phyloP scores from a whole-genome alignment of 2,113 vertebrate species.

The Butorides virescens region DNA sequence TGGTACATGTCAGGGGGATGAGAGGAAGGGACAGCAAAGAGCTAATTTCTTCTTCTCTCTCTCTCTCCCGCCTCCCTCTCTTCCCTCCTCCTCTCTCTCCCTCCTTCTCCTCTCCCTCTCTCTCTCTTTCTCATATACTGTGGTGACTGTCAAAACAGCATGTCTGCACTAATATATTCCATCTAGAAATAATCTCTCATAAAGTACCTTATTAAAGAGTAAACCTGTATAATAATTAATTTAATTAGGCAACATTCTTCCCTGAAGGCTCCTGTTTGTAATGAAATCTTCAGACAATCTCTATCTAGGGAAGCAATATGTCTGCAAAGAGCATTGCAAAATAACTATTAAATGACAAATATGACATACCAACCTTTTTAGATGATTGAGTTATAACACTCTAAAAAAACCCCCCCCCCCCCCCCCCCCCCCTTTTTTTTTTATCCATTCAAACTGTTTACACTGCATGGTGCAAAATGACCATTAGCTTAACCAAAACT shows the following conservation, averaged over 20 bases:
- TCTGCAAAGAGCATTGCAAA: background rate
- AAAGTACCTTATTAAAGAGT: slow-evolving; percentile 14
- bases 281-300: slow-evolving; percentile 6
- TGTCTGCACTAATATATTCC: background rate
- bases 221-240: slow-evolving; percentile 7
- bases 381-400: background rate
- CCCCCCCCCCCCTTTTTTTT: background rate
- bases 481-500: background rate
- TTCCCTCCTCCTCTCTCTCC: background rate
- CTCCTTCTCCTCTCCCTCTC: background rate
- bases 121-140: background rate
- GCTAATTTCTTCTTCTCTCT: background rate
- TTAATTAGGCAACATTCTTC: slow-evolving; percentile 28
- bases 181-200: slow-evolving; percentile 3
- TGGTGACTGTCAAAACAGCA: background rate
- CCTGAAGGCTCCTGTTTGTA: slow-evolving; percentile 32
- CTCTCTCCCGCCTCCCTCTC: background rate
- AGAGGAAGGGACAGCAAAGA: background rate
- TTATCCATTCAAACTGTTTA: background rate
- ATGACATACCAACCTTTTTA: background rate
- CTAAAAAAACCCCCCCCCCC: rapidly evolving
- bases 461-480: background rate
- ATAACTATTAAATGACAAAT: background rate
- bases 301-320: background rate
- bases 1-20: background rate